Conservation (phyloP, 2,113 vertebrate genomes). For the Apteryx mantelli region DNA sequence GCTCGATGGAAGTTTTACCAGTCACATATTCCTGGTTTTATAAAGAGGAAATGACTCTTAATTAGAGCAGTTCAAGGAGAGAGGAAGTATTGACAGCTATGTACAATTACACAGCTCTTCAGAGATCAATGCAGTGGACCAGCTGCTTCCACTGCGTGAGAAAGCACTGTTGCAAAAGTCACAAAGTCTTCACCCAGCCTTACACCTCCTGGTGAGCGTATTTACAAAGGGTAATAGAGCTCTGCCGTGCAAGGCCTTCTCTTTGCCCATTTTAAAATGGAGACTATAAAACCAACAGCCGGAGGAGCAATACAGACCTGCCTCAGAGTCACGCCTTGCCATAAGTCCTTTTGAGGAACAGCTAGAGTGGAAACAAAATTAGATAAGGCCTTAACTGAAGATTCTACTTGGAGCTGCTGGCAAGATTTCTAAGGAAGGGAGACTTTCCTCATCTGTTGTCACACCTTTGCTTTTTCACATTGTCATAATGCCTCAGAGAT, state of each 20-base stretch:
- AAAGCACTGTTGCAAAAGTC: neutral
- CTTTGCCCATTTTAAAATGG: neutral
- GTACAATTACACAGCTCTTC: neutral
- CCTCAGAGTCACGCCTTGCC: neutral
- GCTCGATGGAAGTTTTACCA: neutral
- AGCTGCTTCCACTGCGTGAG: neutral
- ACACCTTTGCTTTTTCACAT: neutral
- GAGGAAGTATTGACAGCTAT: slow-evolving; percentile 30
- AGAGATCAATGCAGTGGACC: neutral
- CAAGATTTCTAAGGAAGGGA: neutral
- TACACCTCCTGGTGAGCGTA: neutral
- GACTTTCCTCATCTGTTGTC: neutral
- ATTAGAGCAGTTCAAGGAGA: slow-evolving; percentile 64
- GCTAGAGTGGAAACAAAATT: neutral
- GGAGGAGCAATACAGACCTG: neutral
- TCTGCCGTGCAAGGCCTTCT: neutral
- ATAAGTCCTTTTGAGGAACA: neutral
- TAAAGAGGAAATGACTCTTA: slow-evolving; percentile 46
- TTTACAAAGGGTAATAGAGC: neutral
- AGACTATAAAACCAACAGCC: neutral
- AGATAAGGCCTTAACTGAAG: neutral
- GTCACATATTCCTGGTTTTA: neutral
- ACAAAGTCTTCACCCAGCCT: neutral
- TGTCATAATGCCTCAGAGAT: neutral
- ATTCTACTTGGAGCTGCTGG: neutral